Base-by-base conservation (phyloP, 1,140 invertebrate species). In the Idris sp. region DNA sequence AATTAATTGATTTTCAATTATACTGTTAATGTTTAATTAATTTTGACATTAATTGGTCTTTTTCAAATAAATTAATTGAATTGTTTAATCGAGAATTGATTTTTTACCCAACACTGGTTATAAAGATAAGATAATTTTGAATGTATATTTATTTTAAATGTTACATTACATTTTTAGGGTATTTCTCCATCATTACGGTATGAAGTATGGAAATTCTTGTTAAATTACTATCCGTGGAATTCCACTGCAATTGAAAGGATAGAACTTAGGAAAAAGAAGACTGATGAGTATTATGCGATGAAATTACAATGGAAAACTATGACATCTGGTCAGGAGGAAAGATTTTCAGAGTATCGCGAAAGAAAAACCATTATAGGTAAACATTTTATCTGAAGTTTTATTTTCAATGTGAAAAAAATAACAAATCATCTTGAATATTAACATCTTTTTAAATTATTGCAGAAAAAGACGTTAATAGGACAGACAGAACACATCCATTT, bases 401-500 rank as follows among this genome's bases (percentile, higher is more conserved):
- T n/a, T n/a, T n/a, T n/a, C n/a, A n/a, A n/a, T n/a, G n/a, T n/a
- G n/a, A n/a, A n/a, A n/a, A n/a, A n/a, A n/a, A n/a, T n/a, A n/a
- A n/a, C n/a, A n/a, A n/a, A n/a, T n/a, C n/a, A n/a, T n/a, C n/a
- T n/a, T n/a, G n/a, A n/a, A n/a, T n/a, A n/a, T n/a, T n/a, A n/a
- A n/a, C n/a, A n/a, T n/a, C n/a, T n/a, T n/a, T n/a, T n/a, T n/a
- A n/a, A 25, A 25, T 41, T 13, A 44, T 46, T 88, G 86, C 83
- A 94, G 97, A 99, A 79, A 99, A 99, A 88, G 98, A 99, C 89
- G 98, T 99, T 0, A 96, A 94, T 64, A 90, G 98, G 76, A 99
- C 98, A 8, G 98, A 99, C 84, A 90, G 98, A 79, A 95, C 93
- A 3, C 92, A 97, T 80, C 91, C 93, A 6, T 99, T 94, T 84